Conservation (phyloP, 2,113 vertebrate genomes). For the Xiphorhynchus elegans region DNA sequence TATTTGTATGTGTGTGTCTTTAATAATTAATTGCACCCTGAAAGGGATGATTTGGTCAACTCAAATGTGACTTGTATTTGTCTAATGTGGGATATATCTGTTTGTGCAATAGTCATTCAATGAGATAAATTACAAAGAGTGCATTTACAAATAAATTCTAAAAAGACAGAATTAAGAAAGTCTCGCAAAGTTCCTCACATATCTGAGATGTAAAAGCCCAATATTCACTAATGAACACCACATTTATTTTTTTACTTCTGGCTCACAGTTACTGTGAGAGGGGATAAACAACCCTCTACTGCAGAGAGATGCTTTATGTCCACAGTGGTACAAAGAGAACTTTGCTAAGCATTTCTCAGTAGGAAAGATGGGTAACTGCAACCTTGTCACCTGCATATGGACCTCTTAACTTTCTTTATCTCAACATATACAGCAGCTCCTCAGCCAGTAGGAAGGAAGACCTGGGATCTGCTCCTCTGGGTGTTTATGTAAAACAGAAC, state of each 20-base stretch:
- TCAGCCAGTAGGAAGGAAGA: not conserved
- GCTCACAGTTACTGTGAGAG: not conserved
- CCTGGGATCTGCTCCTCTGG: not conserved
- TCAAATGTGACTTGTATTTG: not conserved
- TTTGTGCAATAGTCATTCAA: not conserved
- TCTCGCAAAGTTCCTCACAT: not conserved
- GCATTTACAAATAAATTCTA: not conserved
- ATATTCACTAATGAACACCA: fast-evolving
- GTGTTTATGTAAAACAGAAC: fast-evolving
- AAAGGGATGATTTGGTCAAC: not conserved
- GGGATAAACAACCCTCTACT: not conserved
- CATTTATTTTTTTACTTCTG: not conserved
- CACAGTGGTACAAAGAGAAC: fast-evolving
- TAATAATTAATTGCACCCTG: not conserved
- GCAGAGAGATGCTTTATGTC: not conserved
- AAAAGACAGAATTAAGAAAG: not conserved
- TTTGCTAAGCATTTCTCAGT: not conserved
- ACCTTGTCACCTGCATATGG: not conserved
- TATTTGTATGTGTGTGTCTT: not conserved
- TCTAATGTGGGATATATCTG: not conserved
- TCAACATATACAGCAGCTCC: not conserved
- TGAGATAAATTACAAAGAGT: not conserved
- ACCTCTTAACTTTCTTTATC: not conserved
- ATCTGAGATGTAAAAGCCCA: not conserved
- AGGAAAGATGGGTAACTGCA: not conserved